phyloP scores from a whole-genome alignment of 2,113 vertebrate genomes.

The Rattus norvegicus region DNA sequence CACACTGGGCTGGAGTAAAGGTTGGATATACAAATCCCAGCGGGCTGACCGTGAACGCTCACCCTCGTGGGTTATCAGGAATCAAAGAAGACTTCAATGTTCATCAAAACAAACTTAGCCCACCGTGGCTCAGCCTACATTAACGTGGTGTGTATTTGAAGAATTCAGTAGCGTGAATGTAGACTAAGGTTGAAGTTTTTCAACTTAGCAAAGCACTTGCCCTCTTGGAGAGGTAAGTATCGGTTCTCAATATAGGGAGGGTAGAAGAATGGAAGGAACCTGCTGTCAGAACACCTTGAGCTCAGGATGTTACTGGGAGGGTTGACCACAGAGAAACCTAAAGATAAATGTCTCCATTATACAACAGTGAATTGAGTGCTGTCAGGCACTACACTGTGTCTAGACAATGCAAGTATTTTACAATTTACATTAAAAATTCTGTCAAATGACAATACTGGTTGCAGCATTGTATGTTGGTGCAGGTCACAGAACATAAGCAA shows the following conservation, averaged over 20 bases:
- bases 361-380: conserved; percentile 81
- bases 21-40: conserved; percentile 86
- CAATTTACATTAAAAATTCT: conserved; percentile 80
- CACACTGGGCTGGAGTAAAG: conserved; percentile 82
- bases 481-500: not conserved
- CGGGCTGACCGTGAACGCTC: conserved; percentile 84
- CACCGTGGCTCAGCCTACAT: conserved; percentile 85
- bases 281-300: conserved; percentile 75
- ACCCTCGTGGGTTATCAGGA: conserved; percentile 86
- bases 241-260: conserved; percentile 87
- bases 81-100: conserved; percentile 86
- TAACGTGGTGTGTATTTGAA: conserved; percentile 87
- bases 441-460: conserved; percentile 78
- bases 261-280: conserved; percentile 83
- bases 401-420: conserved; percentile 77
- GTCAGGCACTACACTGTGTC: conserved; percentile 76
- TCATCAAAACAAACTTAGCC: conserved; percentile 84
- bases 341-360: conserved; percentile 83
- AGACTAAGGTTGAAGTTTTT: conserved; percentile 80
- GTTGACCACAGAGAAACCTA: conserved; percentile 74
- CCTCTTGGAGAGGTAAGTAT: conserved; percentile 86
- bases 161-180: conserved; percentile 83
- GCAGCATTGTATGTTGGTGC: conserved; percentile 62
- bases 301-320: conserved; percentile 68
- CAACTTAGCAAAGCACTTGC: conserved; percentile 86